Percentiles rank a stretch among this genome's conserved stretches.
phyloP scores from a whole-genome alignment of 2,113 vertebrate species.

The Andinoacara biseriatus region DNA sequence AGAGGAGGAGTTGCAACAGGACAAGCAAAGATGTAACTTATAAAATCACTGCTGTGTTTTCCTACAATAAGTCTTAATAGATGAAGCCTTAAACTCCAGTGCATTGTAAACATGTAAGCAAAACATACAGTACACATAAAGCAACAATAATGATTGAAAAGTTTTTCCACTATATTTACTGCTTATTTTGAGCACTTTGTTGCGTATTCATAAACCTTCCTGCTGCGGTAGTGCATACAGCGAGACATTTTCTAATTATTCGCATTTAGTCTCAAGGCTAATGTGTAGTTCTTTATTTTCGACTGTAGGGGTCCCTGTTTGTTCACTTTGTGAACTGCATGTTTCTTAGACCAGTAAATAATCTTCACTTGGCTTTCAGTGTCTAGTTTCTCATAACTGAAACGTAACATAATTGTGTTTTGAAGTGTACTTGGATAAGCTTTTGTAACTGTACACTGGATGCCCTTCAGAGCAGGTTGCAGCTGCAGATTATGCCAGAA shows the following conservation, averaged over 20 bases:
- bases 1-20: too few species aligned
- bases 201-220: not conserved
- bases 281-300: not conserved
- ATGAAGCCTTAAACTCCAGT: not conserved
- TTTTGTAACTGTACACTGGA: not conserved
- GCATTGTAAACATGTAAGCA: not conserved
- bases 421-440: not conserved
- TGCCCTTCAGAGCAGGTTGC: slow-evolving; percentile 27
- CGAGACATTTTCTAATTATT: not conserved
- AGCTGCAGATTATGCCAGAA: slow-evolving; percentile 57
- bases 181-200: not conserved
- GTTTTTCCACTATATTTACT: not conserved
- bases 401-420: not conserved
- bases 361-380: not conserved
- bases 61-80: not conserved
- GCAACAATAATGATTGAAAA: not conserved
- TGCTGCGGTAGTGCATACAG: too few species aligned
- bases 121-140: not conserved
- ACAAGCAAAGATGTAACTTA: not conserved
- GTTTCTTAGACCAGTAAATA: not conserved
- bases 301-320: slow-evolving; percentile 58
- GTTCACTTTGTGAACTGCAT: not conserved
- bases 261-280: not conserved
- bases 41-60: not conserved
- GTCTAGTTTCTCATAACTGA: not conserved